These are phyloP conservation scores for Strongylocentrotus purpuratus DNA, from an alignment of 35 echinoderm and acorn worm genomes.

Conservation along the genomic window DNA sequence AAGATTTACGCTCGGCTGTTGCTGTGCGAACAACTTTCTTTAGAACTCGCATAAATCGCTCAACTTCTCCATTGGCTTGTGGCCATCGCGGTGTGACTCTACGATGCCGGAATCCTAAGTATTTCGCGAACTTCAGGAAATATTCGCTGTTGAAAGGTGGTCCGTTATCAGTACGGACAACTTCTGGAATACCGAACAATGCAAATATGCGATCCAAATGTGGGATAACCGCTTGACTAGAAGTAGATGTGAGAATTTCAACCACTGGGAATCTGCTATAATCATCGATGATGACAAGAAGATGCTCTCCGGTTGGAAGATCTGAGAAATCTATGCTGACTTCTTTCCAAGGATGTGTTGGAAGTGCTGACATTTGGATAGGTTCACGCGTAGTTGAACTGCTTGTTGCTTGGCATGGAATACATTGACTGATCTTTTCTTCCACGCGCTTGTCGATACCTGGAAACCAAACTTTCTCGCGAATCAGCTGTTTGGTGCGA, in stretches of 20 bases:
- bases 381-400: slow-evolving; percentile 53
- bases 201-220: slow-evolving; percentile 71
- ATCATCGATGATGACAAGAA: slow-evolving; percentile 59
- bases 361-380: slow-evolving; percentile 64
- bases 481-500: slow-evolving; percentile 74
- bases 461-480: slow-evolving; percentile 83
- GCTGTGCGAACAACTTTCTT: slow-evolving; percentile 68
- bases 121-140: slow-evolving; percentile 64
- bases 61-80: slow-evolving; percentile 81
- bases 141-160: slow-evolving; percentile 73
- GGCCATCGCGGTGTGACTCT: slow-evolving; percentile 83
- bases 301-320: slow-evolving; percentile 63
- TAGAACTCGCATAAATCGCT: slow-evolving; percentile 75
- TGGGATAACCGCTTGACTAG: slow-evolving; percentile 76
- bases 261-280: slow-evolving; percentile 60
- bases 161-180: slow-evolving; percentile 77
- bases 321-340: slow-evolving; percentile 70
- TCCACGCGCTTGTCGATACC: slow-evolving; percentile 66
- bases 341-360: slow-evolving; percentile 60
- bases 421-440: slow-evolving; percentile 59
- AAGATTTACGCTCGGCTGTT: slow-evolving; percentile 52
- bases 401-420: slow-evolving; percentile 70
- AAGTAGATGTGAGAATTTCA: slow-evolving; percentile 74
- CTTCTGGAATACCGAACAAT: slow-evolving; percentile 65
- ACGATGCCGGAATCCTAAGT: slow-evolving; percentile 72